Evolutionary conservation across 2,113 vertebrate genomes (phyloP).

Genomic region (Tachysurus vachellii): DNA sequence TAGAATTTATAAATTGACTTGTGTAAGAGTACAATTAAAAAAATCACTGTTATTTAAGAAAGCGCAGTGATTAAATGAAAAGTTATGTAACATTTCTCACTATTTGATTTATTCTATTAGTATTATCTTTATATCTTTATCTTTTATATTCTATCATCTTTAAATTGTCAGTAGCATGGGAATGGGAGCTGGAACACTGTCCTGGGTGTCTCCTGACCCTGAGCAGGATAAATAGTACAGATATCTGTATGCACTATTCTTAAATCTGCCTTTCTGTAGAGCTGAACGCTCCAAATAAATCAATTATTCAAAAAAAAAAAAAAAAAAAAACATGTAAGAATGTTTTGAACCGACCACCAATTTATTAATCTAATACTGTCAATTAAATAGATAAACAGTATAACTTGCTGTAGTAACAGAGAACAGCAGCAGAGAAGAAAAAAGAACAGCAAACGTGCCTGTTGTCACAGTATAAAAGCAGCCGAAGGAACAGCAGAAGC

Average conservation of each 20-base stretch:
- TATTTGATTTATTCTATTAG: background rate
- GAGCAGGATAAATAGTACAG: too few species aligned
- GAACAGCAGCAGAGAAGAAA: constrained; percentile 8
- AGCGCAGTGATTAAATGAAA: background rate
- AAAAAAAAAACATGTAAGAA: background rate
- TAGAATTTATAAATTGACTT: too few species aligned
- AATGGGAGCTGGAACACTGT: too few species aligned
- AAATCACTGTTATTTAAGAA: background rate
- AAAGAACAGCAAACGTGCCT: background rate
- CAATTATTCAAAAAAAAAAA: background rate
- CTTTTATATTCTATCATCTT: too few species aligned
- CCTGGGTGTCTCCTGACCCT: too few species aligned
- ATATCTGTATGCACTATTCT: too few species aligned
- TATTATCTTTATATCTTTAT: too few species aligned
- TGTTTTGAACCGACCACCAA: background rate
- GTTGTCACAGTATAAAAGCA: constrained; percentile 20
- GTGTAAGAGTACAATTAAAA: too few species aligned
- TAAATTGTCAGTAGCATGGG: too few species aligned
- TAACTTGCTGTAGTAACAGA: background rate
- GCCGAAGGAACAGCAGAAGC: background rate
- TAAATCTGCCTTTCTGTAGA: background rate
- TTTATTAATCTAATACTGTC: constrained; percentile 38
- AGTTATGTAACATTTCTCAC: background rate
- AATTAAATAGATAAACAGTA: background rate
- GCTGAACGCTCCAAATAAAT: background rate